Percentiles rank a stretch among this genome's conserved stretches.
phyloP scores from a whole-genome alignment of 2,113 vertebrate species.

The Apodemus sylvaticus region DNA sequence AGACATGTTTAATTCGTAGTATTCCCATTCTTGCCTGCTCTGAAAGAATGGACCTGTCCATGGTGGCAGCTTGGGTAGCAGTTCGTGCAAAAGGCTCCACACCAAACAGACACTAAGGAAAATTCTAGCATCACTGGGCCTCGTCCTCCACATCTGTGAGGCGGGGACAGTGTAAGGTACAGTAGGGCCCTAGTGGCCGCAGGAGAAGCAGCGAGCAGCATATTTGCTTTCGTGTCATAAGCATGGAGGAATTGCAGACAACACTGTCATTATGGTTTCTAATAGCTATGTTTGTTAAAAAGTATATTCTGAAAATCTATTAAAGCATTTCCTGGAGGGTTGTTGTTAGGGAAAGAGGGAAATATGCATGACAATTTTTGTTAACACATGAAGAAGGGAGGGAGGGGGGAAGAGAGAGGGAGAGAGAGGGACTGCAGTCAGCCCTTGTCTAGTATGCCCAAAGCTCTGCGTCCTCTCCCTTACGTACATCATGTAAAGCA shows the following conservation, averaged over 20 bases:
- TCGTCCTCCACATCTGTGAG: conserved; percentile 30
- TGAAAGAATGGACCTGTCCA: background rate
- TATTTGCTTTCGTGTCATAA: background rate
- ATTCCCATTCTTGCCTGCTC: background rate
- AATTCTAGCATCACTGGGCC: background rate
- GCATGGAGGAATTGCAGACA: conserved; percentile 6
- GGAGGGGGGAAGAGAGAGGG: too few species aligned
- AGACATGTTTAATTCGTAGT: background rate
- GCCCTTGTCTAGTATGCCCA: background rate
- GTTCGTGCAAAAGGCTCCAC: background rate
- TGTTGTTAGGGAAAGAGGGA: background rate
- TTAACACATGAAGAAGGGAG: background rate
- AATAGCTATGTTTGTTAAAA: background rate
- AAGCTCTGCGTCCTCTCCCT: background rate
- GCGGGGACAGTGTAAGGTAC: background rate
- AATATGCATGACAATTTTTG: background rate
- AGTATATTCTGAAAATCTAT: conserved; percentile 45
- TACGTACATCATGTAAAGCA: background rate
- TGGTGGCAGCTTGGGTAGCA: background rate
- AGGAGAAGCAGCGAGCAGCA: background rate
- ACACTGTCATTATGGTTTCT: background rate
- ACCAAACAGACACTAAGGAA: background rate
- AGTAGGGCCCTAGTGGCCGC: background rate
- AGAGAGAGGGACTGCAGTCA: background rate
- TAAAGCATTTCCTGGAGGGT: background rate